Evolutionary conservation across 2,888 invertebrate genomes (phyloP).

Genomic region (Tryphoninae sp.): DNA sequence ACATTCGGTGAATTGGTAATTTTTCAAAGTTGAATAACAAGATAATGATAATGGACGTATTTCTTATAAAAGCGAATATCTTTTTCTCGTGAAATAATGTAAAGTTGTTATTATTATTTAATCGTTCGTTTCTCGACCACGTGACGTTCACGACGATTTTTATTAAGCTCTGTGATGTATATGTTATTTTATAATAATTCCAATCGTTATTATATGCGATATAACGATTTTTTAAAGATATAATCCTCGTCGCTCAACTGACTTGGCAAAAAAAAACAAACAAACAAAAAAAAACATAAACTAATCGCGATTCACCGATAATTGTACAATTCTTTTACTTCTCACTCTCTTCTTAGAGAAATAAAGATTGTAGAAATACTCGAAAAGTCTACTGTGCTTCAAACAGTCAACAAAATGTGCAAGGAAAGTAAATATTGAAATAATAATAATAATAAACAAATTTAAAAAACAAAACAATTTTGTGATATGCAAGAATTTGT

Average conservation of each 20-base stretch:
- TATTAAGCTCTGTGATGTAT: conserved; percentile 62
- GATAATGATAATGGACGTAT: not conserved
- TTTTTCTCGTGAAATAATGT: not conserved
- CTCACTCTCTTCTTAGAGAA: conserved; percentile 35
- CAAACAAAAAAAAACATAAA: not conserved
- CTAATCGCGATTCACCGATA: conserved; percentile 9
- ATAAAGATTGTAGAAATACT: conserved; percentile 9
- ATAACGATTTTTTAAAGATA: conserved; percentile 25
- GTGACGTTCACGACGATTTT: conserved; percentile 29
- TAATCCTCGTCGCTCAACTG: conserved; percentile 37
- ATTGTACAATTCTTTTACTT: conserved; percentile 43
- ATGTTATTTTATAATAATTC: conserved; percentile 55
- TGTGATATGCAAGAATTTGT: conserved; percentile 1
- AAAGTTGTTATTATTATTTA: conserved; percentile 4
- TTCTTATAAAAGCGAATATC: no score
- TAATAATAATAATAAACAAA: not conserved
- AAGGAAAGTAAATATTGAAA: conserved; percentile 34
- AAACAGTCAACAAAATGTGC: conserved; percentile 13
- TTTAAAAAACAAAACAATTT: not conserved
- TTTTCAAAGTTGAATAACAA: not conserved
- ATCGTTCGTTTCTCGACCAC: not conserved
- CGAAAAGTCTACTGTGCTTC: not conserved
- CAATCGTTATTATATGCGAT: conserved; percentile 44
- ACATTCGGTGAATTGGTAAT: not conserved
- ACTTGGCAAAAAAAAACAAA: not conserved